phyloP scores from a whole-genome alignment of 2,113 vertebrate genomes.

The Eclectus roratus region DNA sequence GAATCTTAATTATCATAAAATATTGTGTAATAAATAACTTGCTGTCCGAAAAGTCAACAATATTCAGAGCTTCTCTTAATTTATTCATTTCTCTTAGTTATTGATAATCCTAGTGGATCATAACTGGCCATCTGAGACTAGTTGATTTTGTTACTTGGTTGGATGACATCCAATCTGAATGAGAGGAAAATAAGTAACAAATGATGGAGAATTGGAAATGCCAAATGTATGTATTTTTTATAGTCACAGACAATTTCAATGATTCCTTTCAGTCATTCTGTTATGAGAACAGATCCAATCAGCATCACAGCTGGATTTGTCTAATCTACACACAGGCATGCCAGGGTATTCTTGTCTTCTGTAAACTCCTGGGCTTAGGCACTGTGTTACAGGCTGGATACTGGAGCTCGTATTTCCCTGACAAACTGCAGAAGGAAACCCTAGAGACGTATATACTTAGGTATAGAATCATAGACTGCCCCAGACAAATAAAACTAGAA shows the following conservation, averaged over 20 bases:
- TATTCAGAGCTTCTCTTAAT: not conserved
- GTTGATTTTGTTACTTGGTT: not conserved
- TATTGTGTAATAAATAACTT: not conserved
- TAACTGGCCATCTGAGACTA: not conserved
- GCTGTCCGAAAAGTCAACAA: constrained; percentile 8
- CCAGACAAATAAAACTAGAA: not conserved
- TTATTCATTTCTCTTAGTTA: not conserved
- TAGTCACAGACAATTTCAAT: not conserved
- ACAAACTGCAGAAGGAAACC: not conserved
- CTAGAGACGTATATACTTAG: not conserved
- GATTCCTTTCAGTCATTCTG: not conserved
- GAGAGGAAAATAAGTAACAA: not conserved
- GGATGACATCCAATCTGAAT: not conserved
- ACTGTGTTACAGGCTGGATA: not conserved
- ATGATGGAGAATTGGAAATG: not conserved
- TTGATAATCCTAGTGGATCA: not conserved
- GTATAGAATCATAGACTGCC: not conserved
- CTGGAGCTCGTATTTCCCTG: not conserved
- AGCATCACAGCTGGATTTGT: not conserved
- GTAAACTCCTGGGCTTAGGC: not conserved
- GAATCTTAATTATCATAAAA: not conserved
- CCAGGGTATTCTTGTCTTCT: not conserved
- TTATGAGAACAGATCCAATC: not conserved
- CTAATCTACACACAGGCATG: rapidly evolving
- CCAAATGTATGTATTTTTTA: not conserved